These are phyloP conservation scores for Silurus lanzhouensis DNA, from an alignment of 2,797 vertebrate species.

Conservation along the genomic window DNA sequence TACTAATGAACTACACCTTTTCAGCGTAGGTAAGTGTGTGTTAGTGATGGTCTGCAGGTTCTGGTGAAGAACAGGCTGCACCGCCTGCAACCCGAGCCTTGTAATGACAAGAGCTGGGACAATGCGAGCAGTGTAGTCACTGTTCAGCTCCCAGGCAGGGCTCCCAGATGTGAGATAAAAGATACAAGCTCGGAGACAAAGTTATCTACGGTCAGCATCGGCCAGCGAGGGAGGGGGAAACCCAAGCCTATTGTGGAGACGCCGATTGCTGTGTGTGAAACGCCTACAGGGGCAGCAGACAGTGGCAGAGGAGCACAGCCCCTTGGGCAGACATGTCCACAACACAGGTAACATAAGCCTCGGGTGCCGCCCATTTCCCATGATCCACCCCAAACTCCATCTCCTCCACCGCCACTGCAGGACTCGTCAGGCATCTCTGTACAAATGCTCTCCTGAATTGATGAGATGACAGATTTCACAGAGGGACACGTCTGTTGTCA, in stretches of 20 bases:
- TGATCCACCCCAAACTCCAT: constrained; percentile 50
- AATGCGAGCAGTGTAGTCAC: constrained; percentile 63
- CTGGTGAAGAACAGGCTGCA: constrained; percentile 43
- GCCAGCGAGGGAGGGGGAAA: constrained; percentile 57
- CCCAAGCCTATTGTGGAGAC: constrained; percentile 60
- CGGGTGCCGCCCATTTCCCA: constrained; percentile 58
- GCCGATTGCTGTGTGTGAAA: constrained; percentile 54
- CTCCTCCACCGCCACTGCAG: constrained; percentile 26
- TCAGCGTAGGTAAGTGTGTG: constrained; percentile 3
- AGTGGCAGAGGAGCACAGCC: constrained; percentile 52
- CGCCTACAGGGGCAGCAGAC: constrained; percentile 59
- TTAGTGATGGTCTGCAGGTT: constrained; percentile 27
- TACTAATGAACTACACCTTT: background rate
- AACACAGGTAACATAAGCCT: constrained; percentile 59
- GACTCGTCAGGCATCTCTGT: constrained; percentile 39
- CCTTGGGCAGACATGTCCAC: constrained; percentile 55
- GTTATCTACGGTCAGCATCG: constrained; percentile 64
- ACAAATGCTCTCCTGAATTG: constrained; percentile 41
- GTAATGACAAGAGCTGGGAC: constrained; percentile 64
- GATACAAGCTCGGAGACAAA: constrained; percentile 67
- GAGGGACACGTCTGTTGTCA: constrained; percentile 54
- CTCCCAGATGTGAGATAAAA: constrained; percentile 68
- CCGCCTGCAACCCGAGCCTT: constrained; percentile 61
- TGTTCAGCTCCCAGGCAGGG: constrained; percentile 61
- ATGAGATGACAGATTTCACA: constrained; percentile 54